Evolutionary conservation across 2,797 vertebrate genomes (phyloP).

Genomic region (Luscinia luscinia): DNA sequence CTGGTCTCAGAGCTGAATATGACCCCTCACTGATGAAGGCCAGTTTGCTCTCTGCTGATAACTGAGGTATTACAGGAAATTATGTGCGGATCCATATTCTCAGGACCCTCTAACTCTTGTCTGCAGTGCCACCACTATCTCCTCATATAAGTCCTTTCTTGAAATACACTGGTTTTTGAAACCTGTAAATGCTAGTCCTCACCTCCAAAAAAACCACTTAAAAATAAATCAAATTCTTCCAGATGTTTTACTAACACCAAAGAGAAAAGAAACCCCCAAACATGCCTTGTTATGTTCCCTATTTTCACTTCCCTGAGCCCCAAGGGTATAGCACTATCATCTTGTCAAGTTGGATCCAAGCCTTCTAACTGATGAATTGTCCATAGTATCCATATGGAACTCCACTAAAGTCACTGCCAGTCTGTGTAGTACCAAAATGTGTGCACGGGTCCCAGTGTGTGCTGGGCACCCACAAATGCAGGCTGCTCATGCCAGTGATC

Average conservation of each 20-base stretch:
- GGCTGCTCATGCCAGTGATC: not conserved
- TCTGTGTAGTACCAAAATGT: not conserved
- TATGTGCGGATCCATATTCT: not conserved
- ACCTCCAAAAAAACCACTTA: not conserved
- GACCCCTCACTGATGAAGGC: not conserved
- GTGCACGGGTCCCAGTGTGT: not conserved
- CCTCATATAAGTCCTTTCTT: not conserved
- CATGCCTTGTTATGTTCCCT: not conserved
- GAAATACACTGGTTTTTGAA: not conserved
- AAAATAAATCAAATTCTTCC: slow-evolving; percentile 2
- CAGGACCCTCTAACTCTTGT: not conserved
- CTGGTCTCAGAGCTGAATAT: not conserved
- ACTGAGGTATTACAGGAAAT: slow-evolving; percentile 22
- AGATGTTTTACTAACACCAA: not conserved
- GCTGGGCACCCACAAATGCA: not conserved
- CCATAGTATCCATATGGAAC: not conserved
- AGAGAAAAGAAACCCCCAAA: not conserved
- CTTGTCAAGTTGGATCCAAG: not conserved
- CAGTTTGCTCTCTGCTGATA: not conserved
- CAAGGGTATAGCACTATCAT: not conserved
- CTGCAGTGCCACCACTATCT: not conserved
- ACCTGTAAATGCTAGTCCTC: not conserved
- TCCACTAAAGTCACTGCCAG: not conserved
- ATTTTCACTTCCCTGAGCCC: not conserved
- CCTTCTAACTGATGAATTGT: not conserved